Conservation (phyloP, 2,888 invertebrate species). For the Plagodis pulveraria region DNA sequence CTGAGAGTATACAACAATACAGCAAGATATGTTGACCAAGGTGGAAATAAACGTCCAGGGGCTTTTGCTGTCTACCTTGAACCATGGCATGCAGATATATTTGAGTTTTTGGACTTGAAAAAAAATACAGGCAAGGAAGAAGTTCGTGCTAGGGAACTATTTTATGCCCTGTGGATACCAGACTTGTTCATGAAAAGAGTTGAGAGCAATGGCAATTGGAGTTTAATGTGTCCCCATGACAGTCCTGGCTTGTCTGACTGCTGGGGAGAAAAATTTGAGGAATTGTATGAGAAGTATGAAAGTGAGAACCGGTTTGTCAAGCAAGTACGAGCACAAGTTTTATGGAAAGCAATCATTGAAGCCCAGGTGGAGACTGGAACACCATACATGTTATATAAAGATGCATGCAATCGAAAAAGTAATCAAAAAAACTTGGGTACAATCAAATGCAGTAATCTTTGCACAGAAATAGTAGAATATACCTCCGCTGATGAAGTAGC, state of each 20-base stretch:
- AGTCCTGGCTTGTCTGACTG: slow-evolving; percentile 95
- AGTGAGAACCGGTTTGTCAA: slow-evolving; percentile 88
- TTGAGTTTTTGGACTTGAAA: slow-evolving; percentile 96
- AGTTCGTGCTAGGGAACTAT: slow-evolving; percentile 96
- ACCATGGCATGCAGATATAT: slow-evolving; percentile 99
- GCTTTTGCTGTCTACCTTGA: slow-evolving; percentile 99
- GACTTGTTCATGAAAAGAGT: slow-evolving; percentile 99
- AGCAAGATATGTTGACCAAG: slow-evolving; percentile 98
- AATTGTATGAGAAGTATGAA: slow-evolving; percentile 94
- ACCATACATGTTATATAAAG: slow-evolving; percentile 98
- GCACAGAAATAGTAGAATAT: slow-evolving; percentile 99
- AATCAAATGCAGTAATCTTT: slow-evolving; percentile 98
- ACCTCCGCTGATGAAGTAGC: slow-evolving; percentile 97
- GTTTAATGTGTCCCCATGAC: slow-evolving; percentile 98
- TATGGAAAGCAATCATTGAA: slow-evolving; percentile 98
- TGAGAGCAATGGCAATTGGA: slow-evolving; percentile 94
- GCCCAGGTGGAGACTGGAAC: slow-evolving; percentile 99
- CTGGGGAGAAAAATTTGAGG: slow-evolving; percentile 98
- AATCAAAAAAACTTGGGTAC: slow-evolving; percentile 99
- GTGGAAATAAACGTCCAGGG: slow-evolving; percentile 98
- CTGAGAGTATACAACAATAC: slow-evolving; percentile 97
- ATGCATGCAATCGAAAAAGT: slow-evolving; percentile 97
- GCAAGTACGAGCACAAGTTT: slow-evolving; percentile 91
- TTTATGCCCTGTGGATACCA: slow-evolving; percentile 99
- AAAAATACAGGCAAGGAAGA: slow-evolving; percentile 99